Base-by-base conservation (phyloP, 2,797 vertebrate genomes). In the Pelochelys cantorii region DNA sequence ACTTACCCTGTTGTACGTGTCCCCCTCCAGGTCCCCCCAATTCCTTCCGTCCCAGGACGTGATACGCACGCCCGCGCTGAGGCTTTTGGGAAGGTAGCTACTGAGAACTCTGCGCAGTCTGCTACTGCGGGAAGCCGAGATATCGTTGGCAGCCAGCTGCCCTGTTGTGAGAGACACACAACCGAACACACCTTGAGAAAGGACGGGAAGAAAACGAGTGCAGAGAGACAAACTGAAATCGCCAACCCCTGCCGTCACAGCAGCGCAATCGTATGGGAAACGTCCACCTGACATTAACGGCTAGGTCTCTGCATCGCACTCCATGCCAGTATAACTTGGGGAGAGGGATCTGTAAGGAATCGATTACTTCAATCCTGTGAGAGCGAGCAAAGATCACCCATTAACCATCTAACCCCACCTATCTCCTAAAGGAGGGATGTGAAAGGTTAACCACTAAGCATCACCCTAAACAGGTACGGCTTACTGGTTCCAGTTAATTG, bases 1-100 rank as follows among this genome's bases (percentile, higher is more conserved):
- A 97, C 98, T 97, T 88, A 99, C 99, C 98, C 98, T 98, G 94
- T 99, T 98, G 96, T 99, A 99, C 59, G 98, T 98, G 86, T 97
- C 95, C 15, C 94, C 97, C 93, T 99, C 98, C 3, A 98, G 85
- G 53, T 98, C 97, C 14, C 96, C 98, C 99, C 98, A 99, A 42
- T 97, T 97, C 74, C 98, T 98, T 88, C 99, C 99, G 0, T 99
- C 99, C 0, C 94, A 96, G 7, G 98, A 98, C 0, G 98, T 99
- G 94, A 99, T 88, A 7, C 97, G 98, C 34, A 99, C 94, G 11
- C 86, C 87, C 3, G 97, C 93, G 87, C 98, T 95, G 71, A 98
- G 42, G 25, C 97, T 92, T 85, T 87, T 98, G 62, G 99, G 99
- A 23, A 99, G 1, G 11, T 99, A 99, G 95, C 97, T 99, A 5